Conservation (phyloP, 2,888 invertebrate species). For the Tachina grossa region DNA sequence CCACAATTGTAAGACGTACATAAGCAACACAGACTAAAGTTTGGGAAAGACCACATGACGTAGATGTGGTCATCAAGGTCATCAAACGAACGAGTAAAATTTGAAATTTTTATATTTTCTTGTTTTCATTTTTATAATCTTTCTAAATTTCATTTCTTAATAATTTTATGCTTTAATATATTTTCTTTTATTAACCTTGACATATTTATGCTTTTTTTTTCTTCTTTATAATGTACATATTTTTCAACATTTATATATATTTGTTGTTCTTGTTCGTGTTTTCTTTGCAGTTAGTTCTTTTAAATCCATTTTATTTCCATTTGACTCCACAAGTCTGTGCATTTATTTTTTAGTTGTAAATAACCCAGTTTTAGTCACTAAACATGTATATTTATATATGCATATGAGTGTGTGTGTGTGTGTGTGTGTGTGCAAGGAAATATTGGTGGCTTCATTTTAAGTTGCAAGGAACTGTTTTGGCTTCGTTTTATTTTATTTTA, state of each 20-base stretch:
- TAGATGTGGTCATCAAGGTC: no score
- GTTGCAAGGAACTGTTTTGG: conserved; percentile 64
- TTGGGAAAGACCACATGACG: no score
- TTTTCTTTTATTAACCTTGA: conserved; percentile 52
- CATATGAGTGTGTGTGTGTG: background rate
- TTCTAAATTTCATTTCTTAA: conserved; percentile 1
- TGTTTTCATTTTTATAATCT: conserved; percentile 11
- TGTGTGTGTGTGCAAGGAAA: conserved; percentile 17
- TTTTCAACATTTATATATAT: conserved; percentile 21
- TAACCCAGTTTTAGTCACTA: conserved; percentile 63
- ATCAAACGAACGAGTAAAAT: conserved; percentile 40
- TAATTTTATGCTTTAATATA: background rate
- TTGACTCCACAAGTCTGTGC: conserved; percentile 50
- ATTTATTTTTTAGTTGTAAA: conserved; percentile 46
- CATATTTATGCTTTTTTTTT: conserved; percentile 29
- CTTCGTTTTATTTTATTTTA: conserved; percentile 55
- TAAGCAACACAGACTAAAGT: no score
- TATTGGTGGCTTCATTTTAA: conserved; percentile 60
- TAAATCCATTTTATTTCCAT: conserved; percentile 56
- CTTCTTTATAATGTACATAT: background rate
- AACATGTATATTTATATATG: background rate
- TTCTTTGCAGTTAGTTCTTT: conserved; percentile 32
- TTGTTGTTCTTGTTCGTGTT: conserved; percentile 47
- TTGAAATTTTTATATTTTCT: background rate
- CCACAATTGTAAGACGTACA: no score